A percentile compares a stretch with the other conserved stretches of the same genome.
Conservation (phyloP, 2,113 vertebrate species). For the Copsychus sechellarum region DNA sequence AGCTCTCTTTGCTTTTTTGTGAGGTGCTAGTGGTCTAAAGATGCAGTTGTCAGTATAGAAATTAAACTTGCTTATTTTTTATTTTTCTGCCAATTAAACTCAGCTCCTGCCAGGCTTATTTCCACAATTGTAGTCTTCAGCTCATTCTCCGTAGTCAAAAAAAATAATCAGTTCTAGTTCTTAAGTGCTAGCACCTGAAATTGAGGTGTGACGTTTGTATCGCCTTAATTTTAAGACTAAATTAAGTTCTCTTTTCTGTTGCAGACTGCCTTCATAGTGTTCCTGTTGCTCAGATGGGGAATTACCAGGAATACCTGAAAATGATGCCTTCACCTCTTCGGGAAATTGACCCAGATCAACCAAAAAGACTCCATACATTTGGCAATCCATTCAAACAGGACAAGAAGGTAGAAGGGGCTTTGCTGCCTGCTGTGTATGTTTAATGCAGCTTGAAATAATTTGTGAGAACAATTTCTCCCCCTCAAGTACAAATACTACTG, state of each 20-base stretch:
- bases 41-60: not conserved
- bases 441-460: not conserved
- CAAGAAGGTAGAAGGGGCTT: constrained; percentile 76
- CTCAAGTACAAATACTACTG: not conserved
- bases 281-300: constrained; percentile 84
- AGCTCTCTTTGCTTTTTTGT: not conserved
- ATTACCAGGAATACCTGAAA: constrained; percentile 86
- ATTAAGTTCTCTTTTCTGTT: not conserved
- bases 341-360: constrained; percentile 84
- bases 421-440: not conserved
- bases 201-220: not conserved
- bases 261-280: constrained; percentile 82
- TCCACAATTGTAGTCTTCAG: not conserved
- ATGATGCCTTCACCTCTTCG: constrained; percentile 80
- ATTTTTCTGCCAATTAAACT: not conserved
- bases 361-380: constrained; percentile 82
- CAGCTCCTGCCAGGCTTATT: not conserved
- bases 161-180: not conserved
- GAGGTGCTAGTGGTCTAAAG: not conserved
- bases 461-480: not conserved
- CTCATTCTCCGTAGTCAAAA: not conserved
- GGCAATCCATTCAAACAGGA: constrained; percentile 86
- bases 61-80: not conserved
- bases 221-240: not conserved
- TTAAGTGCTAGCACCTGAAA: not conserved